A percentile compares a stretch with the other conserved stretches of the same genome.
phyloP scores from a whole-genome alignment of 2,113 vertebrate species.

The Coptodon rendalli region DNA sequence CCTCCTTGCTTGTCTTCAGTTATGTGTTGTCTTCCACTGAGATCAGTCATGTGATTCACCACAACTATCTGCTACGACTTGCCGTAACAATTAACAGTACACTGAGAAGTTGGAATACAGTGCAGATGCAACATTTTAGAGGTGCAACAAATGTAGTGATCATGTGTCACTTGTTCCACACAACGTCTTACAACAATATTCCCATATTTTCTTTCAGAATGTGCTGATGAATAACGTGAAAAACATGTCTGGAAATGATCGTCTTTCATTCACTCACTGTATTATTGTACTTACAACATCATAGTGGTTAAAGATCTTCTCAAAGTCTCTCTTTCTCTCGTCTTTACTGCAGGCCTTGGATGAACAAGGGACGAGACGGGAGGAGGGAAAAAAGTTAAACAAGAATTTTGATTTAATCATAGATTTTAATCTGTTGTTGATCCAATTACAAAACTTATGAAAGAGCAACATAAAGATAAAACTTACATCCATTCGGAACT shows the following conservation, averaged over 20 bases:
- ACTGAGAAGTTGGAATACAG: neutral
- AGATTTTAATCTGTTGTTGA: neutral
- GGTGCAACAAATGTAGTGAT: neutral
- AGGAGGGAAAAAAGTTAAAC: neutral
- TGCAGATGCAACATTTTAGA: neutral
- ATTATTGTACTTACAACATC: conserved; percentile 85
- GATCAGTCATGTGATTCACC: neutral
- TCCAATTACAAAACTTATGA: neutral
- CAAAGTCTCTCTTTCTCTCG: conserved; percentile 90
- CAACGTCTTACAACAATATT: neutral
- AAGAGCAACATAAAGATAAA: neutral
- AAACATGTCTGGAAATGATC: neutral
- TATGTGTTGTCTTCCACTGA: neutral
- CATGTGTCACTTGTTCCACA: neutral
- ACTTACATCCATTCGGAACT: conserved; percentile 95
- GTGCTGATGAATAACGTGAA: neutral
- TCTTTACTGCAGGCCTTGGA: conserved; percentile 78
- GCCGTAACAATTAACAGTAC: neutral
- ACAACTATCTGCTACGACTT: neutral
- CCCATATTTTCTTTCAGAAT: neutral
- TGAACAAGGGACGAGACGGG: neutral
- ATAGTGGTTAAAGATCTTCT: conserved; percentile 93
- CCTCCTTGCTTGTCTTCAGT: neutral
- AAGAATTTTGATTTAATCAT: neutral
- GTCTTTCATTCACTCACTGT: neutral